Conservation (phyloP, 64 coral and sea anemone species). For the Porites lutea region DNA sequence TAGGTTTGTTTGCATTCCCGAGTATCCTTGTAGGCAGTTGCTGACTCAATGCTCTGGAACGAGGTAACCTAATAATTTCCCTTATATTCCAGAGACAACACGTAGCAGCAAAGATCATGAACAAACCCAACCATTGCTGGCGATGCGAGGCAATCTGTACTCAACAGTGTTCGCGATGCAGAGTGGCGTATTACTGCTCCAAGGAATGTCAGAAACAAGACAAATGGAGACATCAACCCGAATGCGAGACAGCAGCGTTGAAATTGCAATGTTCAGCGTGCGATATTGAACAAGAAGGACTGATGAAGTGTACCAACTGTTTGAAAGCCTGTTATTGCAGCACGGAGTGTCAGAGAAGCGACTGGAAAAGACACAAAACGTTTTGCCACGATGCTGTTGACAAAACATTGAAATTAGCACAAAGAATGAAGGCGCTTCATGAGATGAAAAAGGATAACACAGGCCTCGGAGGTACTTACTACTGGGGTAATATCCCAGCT, state of each 20-base stretch:
- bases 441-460: not conserved
- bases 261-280: slow-evolving; percentile 24
- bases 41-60: too few relatives aligned
- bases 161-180: slow-evolving; percentile 25
- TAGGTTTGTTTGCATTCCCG: too few relatives aligned
- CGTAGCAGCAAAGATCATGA: not conserved
- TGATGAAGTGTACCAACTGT: slow-evolving; percentile 36
- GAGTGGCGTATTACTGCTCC: slow-evolving; percentile 38
- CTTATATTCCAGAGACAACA: not conserved
- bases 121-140: slow-evolving; percentile 22
- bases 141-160: slow-evolving; percentile 7
- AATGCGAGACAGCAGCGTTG: slow-evolving; percentile 40
- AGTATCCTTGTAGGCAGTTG: too few relatives aligned
- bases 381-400: slow-evolving; percentile 18
- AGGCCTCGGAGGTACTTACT: slow-evolving; percentile 15
- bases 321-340: slow-evolving; percentile 44
- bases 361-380: slow-evolving; percentile 10
- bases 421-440: not conserved
- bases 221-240: slow-evolving; percentile 54
- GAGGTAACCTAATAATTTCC: not conserved
- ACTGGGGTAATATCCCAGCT: slow-evolving; percentile 70
- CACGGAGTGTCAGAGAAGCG: slow-evolving; percentile 50
- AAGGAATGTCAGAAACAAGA: slow-evolving; percentile 57
- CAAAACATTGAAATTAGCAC: not conserved
- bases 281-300: slow-evolving; percentile 13